phyloP scores from a whole-genome alignment of 2,113 vertebrate species.

The Sterna hirundo region DNA sequence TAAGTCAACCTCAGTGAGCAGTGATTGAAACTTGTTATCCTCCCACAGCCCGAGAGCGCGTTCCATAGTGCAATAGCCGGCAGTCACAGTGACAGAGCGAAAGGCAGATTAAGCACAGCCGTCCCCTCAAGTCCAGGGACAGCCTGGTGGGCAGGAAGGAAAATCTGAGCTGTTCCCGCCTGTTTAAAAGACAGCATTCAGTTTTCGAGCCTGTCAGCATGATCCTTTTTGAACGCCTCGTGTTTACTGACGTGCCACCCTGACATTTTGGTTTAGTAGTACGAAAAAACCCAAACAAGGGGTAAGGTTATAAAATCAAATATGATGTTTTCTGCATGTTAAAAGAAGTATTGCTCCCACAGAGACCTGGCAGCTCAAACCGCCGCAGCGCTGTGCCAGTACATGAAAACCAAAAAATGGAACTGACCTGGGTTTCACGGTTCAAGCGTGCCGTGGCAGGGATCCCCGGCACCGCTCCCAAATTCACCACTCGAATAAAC shows the following conservation, averaged over 20 bases:
- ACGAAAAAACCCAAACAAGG: neutral
- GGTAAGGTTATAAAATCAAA: slow-evolving; percentile 44
- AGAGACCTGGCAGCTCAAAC: slow-evolving; percentile 15
- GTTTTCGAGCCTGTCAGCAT: neutral
- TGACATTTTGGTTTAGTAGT: slow-evolving; percentile 32
- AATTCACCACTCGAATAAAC: slow-evolving; percentile 41
- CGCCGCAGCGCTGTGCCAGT: neutral
- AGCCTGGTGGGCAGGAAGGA: slow-evolving; percentile 13
- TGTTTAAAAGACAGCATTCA: neutral
- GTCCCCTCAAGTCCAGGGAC: neutral
- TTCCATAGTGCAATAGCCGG: neutral
- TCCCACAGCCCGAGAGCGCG: fast-evolving
- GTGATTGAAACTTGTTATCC: neutral
- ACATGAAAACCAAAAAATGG: slow-evolving; percentile 50
- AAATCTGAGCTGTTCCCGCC: neutral
- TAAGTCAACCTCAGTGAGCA: neutral
- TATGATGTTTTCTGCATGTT: slow-evolving; percentile 31
- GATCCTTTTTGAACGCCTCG: neutral
- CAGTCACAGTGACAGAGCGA: neutral
- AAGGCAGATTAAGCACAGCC: slow-evolving; percentile 8
- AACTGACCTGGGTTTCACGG: slow-evolving; percentile 52
- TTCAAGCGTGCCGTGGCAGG: slow-evolving; percentile 21
- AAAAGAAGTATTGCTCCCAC: slow-evolving; percentile 8
- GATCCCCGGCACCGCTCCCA: slow-evolving; percentile 23
- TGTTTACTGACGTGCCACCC: neutral